These are phyloP conservation scores for Fratercula arctica DNA, from an alignment of 2,797 vertebrate genomes.

Conservation along the genomic window DNA sequence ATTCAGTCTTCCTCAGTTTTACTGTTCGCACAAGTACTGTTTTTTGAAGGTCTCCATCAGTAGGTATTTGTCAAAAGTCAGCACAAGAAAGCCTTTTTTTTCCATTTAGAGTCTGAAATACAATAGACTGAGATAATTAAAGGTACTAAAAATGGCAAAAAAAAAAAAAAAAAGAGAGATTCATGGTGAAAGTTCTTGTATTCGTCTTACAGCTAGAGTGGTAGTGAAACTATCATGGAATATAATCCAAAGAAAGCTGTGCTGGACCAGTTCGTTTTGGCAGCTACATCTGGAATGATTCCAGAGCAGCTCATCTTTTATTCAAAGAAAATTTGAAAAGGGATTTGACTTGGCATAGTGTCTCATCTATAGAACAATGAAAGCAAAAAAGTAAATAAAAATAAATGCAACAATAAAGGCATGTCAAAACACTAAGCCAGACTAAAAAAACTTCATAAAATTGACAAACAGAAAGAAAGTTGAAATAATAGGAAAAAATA, in stretches of 20 bases:
- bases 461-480: slow-evolving; percentile 46
- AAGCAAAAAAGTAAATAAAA: slow-evolving; percentile 60
- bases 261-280: slow-evolving; percentile 42
- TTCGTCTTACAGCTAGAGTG: neutral
- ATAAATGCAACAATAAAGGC: slow-evolving; percentile 66
- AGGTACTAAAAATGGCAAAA: neutral
- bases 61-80: neutral
- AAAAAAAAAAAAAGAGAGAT: neutral
- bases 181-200: neutral
- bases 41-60: neutral
- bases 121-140: neutral
- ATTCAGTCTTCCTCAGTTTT: neutral
- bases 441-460: neutral
- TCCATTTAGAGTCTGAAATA: neutral
- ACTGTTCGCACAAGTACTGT: neutral
- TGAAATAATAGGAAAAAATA: slow-evolving; percentile 57
- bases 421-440: slow-evolving; percentile 37
- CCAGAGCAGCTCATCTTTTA: slow-evolving; percentile 70
- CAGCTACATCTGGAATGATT: slow-evolving; percentile 53
- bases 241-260: slow-evolving; percentile 9
- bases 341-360: slow-evolving; percentile 64
- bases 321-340: slow-evolving; percentile 63
- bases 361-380: slow-evolving; percentile 53
- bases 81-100: neutral
- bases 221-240: neutral